These are phyloP conservation scores for Lottia scabra DNA, from an alignment of 2,888 invertebrate genomes.

Conservation along the genomic window DNA sequence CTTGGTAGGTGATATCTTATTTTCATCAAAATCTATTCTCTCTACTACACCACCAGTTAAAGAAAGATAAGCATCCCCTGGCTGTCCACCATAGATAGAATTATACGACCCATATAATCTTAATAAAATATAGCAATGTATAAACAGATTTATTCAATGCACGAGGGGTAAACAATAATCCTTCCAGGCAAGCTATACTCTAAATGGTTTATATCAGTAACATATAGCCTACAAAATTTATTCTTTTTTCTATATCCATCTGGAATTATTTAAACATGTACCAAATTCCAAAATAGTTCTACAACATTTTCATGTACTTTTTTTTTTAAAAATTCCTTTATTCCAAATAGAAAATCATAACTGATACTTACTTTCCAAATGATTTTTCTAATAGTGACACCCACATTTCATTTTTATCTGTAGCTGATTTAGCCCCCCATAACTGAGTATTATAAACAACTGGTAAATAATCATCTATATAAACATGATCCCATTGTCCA, in stretches of 20 bases:
- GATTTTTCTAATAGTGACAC: constrained; percentile 62
- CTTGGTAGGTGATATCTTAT: constrained; percentile 24
- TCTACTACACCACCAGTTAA: constrained; percentile 83
- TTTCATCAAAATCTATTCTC: constrained; percentile 68
- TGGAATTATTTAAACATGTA: no score
- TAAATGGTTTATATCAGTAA: no score
- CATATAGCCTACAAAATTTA: no score
- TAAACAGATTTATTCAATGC: no score
- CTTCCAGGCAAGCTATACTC: no score
- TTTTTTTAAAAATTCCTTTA: no score
- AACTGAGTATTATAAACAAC: constrained; percentile 39
- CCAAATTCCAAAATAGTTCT: no score
- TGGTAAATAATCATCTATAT: constrained; percentile 59
- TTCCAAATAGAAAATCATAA: no score
- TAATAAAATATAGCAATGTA: constrained; percentile 6
- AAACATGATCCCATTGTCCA: constrained; percentile 61
- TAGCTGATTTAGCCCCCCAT: constrained; percentile 58
- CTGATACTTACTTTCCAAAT: constrained; percentile 55
- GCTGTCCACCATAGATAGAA: constrained; percentile 74
- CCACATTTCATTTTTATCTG: constrained; percentile 62
- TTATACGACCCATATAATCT: constrained; percentile 79
- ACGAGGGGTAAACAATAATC: no score
- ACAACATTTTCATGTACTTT: no score
- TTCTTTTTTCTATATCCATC: no score
- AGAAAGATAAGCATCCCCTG: constrained; percentile 80